Percentiles rank a stretch among this genome's conserved stretches.
phyloP scores from a whole-genome alignment of 1,140 invertebrate species.

The Calycopis cecrops region DNA sequence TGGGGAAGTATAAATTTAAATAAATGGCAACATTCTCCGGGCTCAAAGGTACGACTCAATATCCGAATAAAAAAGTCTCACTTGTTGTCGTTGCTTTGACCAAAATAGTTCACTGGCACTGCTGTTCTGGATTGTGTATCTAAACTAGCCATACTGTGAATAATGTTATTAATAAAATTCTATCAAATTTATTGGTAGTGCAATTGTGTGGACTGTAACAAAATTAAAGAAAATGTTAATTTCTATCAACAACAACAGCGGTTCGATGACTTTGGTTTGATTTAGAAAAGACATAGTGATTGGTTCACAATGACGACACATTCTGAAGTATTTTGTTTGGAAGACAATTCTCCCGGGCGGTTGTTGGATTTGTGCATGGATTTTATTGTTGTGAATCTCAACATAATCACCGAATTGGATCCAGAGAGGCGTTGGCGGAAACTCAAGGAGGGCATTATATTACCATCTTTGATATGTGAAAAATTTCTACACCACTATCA shows the following conservation, averaged over 20 bases:
- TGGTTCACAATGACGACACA: constrained; percentile 40
- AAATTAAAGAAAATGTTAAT: constrained; percentile 11
- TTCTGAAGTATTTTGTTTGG: constrained; percentile 37
- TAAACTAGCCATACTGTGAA: too few species aligned
- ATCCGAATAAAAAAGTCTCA: background rate
- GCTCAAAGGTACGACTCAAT: too few species aligned
- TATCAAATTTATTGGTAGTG: constrained; percentile 7
- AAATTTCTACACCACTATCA: constrained; percentile 78
- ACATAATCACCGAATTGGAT: constrained; percentile 45
- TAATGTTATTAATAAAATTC: background rate
- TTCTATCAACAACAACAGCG: constrained; percentile 1
- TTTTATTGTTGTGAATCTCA: constrained; percentile 47
- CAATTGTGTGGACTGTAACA: background rate
- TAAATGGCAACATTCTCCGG: too few species aligned
- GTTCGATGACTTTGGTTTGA: constrained; percentile 13
- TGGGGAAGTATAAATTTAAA: too few species aligned
- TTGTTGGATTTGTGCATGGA: constrained; percentile 50
- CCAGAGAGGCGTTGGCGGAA: constrained; percentile 37
- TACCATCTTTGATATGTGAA: constrained; percentile 65
- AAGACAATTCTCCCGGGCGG: constrained; percentile 44
- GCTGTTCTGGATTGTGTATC: background rate
- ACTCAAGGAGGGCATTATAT: constrained; percentile 49
- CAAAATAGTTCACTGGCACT: constrained; percentile 28
- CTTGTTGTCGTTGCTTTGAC: constrained; percentile 36
- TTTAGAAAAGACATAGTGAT: constrained; percentile 23